Evolutionary conservation across 2,888 invertebrate genomes (phyloP), one percentile per base, ranked within the genome.

Genomic region (Melolontha melolontha): DNA sequence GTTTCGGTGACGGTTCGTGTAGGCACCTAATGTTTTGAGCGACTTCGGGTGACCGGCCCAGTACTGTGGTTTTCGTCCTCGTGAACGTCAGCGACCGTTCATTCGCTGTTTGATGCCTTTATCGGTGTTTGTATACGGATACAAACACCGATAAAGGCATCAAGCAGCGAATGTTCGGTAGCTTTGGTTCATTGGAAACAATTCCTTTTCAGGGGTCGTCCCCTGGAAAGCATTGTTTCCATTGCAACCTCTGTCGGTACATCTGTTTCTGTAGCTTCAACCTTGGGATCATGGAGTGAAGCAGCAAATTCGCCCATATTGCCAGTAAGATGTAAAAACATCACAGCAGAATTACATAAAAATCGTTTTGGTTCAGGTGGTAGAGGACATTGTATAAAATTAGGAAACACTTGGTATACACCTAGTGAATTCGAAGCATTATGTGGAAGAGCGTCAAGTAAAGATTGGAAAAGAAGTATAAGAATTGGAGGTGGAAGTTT

Each of bases 391-490:
- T 97, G 97, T 79, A 96, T 97, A 63, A 94, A 94, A 82, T 88
- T 92, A 75, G 92, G 91, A 40, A 87, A 89, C 70, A 86, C 89
- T 65, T 97, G 97, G 97, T 95, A 92, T 77, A 97, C 97, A 1
- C 97, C 97, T 0, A 97, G 95, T 80, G 97, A 97, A 84, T 97
- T 97, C 83, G 97, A 97, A 83, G 92, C 94, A 0, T 85, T 93
- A 1, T 96, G 96, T 82, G 97, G 97, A 0, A 87, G 97, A 75
- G 97, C 95, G 0, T 96, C 96, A 0, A 96, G 96, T 80, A 97
- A 97, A 83, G 97, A 97, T 83, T 97, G 97, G 97, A 97, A 97
- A 81, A 86, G 97, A 69, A 97, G 96, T 74, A 97, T 97, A 74
- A 88, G 96, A 73, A 95, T 94, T 83, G 97, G 96, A 27, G 97